Percentiles rank a stretch among this genome's conserved stretches.
phyloP scores from a whole-genome alignment of 37 sponge, comb jelly and placozoan genomes.

The Bolinopsis microptera region DNA sequence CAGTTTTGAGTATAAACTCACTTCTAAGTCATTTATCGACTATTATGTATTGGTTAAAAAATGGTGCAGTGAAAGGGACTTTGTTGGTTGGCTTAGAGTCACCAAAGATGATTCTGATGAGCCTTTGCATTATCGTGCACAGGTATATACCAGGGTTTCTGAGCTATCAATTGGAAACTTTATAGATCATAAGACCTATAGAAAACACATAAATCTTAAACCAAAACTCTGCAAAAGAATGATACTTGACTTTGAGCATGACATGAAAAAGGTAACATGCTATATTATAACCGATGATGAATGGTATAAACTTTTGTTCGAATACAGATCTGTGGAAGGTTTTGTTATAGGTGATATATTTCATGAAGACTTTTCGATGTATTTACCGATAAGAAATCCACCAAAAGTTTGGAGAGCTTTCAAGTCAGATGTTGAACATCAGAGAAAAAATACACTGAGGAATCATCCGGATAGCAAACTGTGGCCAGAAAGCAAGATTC shows the following conservation, averaged over 20 bases:
- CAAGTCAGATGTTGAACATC: not conserved
- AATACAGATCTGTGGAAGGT: conserved; percentile 42
- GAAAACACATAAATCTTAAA: conserved; percentile 19
- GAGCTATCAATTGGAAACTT: conserved; percentile 63
- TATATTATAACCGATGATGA: conserved; percentile 35
- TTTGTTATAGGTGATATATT: conserved; percentile 56
- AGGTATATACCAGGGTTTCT: conserved; percentile 25
- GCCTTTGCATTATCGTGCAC: conserved; percentile 1
- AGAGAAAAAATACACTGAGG: not conserved
- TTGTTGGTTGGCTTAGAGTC: not conserved
- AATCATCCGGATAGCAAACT: not conserved
- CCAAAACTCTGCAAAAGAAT: conserved; percentile 26
- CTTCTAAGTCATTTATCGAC: not conserved
- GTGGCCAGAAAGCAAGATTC: not conserved
- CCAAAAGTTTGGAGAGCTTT: conserved; percentile 49
- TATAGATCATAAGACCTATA: not conserved
- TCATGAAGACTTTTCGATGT: conserved; percentile 33
- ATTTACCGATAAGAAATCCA: conserved; percentile 36
- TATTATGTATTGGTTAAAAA: conserved; percentile 17
- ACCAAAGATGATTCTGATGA: not conserved
- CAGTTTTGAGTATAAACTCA: not conserved
- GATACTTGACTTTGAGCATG: conserved; percentile 31
- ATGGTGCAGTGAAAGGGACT: not conserved
- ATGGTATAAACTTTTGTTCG: conserved; percentile 50
- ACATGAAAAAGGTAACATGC: conserved; percentile 46